Evolutionary conservation across 1,140 invertebrate genomes (phyloP).

Genomic region (Forficula auricularia): DNA sequence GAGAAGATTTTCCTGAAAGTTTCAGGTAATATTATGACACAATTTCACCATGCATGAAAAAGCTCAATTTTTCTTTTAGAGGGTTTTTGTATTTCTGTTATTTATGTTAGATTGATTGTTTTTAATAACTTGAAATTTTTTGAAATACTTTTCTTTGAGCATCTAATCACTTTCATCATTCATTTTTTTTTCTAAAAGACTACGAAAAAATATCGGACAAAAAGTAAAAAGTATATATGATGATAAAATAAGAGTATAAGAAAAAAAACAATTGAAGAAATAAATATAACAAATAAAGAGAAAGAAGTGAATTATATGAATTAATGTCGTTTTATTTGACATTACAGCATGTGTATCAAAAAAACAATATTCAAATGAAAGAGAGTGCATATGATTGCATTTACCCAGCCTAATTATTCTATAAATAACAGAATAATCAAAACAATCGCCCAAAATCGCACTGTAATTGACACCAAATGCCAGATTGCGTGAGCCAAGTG

Average conservation of each 20-base stretch:
- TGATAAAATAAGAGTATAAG: not conserved
- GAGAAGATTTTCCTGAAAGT: conserved; percentile 64
- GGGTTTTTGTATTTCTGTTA: conserved; percentile 9
- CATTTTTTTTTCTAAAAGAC: not conserved
- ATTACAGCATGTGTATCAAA: conserved; percentile 12
- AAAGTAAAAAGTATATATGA: not conserved
- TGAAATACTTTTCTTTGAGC: not conserved
- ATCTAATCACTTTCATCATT: not conserved
- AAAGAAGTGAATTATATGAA: not conserved
- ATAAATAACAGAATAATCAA: conserved; percentile 11
- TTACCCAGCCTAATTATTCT: conserved; percentile 5
- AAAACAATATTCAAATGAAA: conserved; percentile 7
- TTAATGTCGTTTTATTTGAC: conserved; percentile 12
- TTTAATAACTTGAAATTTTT: not conserved
- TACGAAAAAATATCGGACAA: not conserved
- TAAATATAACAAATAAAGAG: not conserved
- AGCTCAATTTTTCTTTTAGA: conserved; percentile 1
- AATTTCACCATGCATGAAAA: not conserved
- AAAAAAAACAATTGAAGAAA: not conserved
- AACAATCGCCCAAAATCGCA: conserved; percentile 6
- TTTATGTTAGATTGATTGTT: conserved; percentile 1
- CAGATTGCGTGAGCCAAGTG: conserved; percentile 7
- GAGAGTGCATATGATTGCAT: conserved; percentile 7
- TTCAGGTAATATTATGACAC: conserved; percentile 55
- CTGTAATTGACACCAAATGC: conserved; percentile 2